Evolutionary conservation across 1,140 invertebrate genomes (phyloP).

Genomic region (Papilio helenus): DNA sequence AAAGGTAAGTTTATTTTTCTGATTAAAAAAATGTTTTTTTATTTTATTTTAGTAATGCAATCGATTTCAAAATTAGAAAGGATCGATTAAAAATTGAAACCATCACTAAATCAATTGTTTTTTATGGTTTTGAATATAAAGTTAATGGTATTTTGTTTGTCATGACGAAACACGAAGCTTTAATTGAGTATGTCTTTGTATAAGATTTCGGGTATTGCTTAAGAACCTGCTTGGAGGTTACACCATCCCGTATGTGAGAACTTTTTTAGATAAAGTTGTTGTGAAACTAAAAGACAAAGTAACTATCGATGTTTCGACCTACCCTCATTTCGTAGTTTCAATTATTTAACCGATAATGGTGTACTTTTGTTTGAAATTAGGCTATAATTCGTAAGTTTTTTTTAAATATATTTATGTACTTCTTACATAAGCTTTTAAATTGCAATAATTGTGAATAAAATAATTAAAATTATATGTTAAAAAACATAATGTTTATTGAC

Average conservation of each 20-base stretch:
- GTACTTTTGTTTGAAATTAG: too few species aligned
- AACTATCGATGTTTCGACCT: constrained; percentile 4
- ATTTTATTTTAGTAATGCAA: background rate
- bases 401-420: too few species aligned
- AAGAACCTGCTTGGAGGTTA: constrained; percentile 33
- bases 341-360: background rate
- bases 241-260: constrained; percentile 22
- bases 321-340: background rate
- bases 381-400: too few species aligned
- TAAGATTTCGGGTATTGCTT: constrained; percentile 32
- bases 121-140: constrained; percentile 4
- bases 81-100: background rate
- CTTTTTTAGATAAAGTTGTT: constrained; percentile 23
- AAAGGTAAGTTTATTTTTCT: constrained; percentile 38
- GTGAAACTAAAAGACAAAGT: constrained; percentile 2
- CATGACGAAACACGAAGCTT: constrained; percentile 27
- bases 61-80: constrained; percentile 34
- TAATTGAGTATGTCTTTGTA: background rate
- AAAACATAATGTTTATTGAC: background rate
- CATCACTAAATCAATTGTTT: constrained; percentile 1
- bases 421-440: too few species aligned
- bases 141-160: background rate
- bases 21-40: background rate
- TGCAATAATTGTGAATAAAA: too few species aligned
- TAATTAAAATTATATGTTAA: too few species aligned